These are phyloP conservation scores for Ranitomeya variabilis DNA, from an alignment of 2,113 vertebrate genomes.

Conservation along the genomic window DNA sequence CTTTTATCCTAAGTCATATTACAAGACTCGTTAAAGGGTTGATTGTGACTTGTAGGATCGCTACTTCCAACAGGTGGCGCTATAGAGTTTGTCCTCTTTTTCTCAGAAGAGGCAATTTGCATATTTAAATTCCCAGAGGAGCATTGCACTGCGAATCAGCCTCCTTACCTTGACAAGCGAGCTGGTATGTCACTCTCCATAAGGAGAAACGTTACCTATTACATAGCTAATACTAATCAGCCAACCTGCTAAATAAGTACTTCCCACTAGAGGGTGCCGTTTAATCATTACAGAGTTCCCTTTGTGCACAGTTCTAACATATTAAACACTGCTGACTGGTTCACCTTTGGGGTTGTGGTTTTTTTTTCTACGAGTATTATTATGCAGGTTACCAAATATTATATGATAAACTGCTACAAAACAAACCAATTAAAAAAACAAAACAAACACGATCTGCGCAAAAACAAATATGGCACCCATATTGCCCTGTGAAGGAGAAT, in stretches of 20 bases:
- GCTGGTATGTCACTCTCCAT: too few relatives aligned
- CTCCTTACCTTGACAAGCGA: too few relatives aligned
- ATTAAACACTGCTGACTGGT: too few relatives aligned
- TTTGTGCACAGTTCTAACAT: neutral
- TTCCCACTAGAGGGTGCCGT: slow-evolving; percentile 29
- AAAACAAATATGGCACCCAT: neutral
- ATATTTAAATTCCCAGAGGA: too few relatives aligned
- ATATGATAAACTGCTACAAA: neutral
- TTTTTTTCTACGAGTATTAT: neutral
- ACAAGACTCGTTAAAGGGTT: too few relatives aligned
- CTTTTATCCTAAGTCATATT: too few relatives aligned
- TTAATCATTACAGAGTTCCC: neutral
- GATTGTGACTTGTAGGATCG: too few relatives aligned
- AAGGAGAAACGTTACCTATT: neutral
- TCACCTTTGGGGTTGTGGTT: too few relatives aligned
- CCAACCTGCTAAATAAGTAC: neutral
- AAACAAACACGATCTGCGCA: neutral
- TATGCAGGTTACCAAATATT: neutral
- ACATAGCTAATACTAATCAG: neutral
- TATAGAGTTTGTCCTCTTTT: too few relatives aligned
- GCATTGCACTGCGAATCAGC: too few relatives aligned
- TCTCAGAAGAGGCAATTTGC: too few relatives aligned
- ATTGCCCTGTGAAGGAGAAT: neutral
- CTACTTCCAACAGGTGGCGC: too few relatives aligned
- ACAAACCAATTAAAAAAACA: neutral